Percentiles rank a stretch among this genome's conserved stretches.
Conservation (phyloP, 2,113 vertebrate species). For the Boleophthalmus pectinirostris region DNA sequence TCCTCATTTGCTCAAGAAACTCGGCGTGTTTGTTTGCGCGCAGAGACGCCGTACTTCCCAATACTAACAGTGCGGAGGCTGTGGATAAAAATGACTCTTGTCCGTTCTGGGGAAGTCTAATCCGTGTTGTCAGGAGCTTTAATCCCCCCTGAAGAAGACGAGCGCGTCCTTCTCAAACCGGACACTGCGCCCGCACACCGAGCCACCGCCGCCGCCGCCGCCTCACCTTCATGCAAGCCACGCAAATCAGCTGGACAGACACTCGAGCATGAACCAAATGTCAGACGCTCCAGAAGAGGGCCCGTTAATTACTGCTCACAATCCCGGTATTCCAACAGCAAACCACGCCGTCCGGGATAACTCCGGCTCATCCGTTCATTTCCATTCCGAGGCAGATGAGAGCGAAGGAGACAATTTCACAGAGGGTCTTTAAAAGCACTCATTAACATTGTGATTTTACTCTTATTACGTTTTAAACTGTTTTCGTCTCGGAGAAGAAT, state of each 20-base stretch:
- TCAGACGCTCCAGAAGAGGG: slow-evolving; percentile 74
- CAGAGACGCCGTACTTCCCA: not conserved
- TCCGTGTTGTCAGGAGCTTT: slow-evolving; percentile 73
- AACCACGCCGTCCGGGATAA: slow-evolving; percentile 59
- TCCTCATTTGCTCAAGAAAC: not conserved
- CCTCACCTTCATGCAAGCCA: slow-evolving; percentile 78
- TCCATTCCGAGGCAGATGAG: slow-evolving; percentile 56
- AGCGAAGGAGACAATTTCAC: slow-evolving; percentile 64
- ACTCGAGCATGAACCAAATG: slow-evolving; percentile 85
- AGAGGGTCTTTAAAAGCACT: slow-evolving; percentile 67
- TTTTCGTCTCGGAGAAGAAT: slow-evolving; percentile 32
- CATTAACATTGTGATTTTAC: slow-evolving; percentile 61
- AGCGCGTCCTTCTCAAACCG: slow-evolving; percentile 66
- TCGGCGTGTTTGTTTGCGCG: not conserved
- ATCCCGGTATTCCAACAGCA: slow-evolving; percentile 61
- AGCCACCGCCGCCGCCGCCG: slow-evolving; percentile 25
- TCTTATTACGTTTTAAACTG: slow-evolving; percentile 27
- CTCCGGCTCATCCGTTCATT: slow-evolving; percentile 70
- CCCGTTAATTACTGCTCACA: slow-evolving; percentile 75
- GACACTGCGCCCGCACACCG: slow-evolving; percentile 37
- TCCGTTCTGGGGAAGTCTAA: slow-evolving; percentile 44
- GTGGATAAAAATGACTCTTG: slow-evolving; percentile 4
- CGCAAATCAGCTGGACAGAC: slow-evolving; percentile 79
- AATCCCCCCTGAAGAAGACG: slow-evolving; percentile 67
- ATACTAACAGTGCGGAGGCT: slow-evolving; percentile 4